Base-by-base conservation (phyloP, 1,140 invertebrate genomes). In the Pachypsylla venusta region DNA sequence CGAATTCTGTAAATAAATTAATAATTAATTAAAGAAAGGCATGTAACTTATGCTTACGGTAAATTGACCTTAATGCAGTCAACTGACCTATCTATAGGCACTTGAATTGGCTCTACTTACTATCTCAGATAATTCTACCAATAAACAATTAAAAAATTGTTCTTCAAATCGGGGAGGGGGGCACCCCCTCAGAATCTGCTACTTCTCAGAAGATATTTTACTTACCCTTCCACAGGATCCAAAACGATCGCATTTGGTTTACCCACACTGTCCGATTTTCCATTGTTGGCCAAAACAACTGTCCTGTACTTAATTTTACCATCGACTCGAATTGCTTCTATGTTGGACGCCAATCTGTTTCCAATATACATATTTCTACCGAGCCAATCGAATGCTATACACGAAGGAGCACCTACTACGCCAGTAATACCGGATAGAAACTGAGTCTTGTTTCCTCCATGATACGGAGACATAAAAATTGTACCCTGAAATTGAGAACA, bases 341-440 rank as follows among this genome's bases (percentile, higher is more conserved):
- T 90, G 62, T 94, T 95, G 24, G 89, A 88, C 10, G 90, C 89
- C 39, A 86, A 78, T 19, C 85, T 81, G 68, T 98, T 98, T 12
- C 92, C 93, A 64, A 98, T 84, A 67, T 89, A 98, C 5, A 99
- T 69, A 73, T 98, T 99, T 35, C 93, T 75, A 7, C 93, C 93
- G 25, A 98, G 76, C 93, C 94, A 98, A 69, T 98, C 95, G 67
- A 96, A 88, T 0, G 93, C 93, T 26, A 98, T 81, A 1, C 88
- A 81, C 42, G 89, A 90, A 0, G 93, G 89, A 0, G 89, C 83
- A 0, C 94, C 93, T 25, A 96, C 84, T 26, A 96, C 81, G 5
- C 91, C 90, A 4, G 79, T 79, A 59, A 89, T 85, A 3, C 70
- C 70, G 66, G 80, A 81, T 0, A 93, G 77, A 67, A 97, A 87